Evolutionary conservation across 2,888 invertebrate species (phyloP), one percentile per base, ranked within the genome.

Genomic region (Eupithecia centaureata): DNA sequence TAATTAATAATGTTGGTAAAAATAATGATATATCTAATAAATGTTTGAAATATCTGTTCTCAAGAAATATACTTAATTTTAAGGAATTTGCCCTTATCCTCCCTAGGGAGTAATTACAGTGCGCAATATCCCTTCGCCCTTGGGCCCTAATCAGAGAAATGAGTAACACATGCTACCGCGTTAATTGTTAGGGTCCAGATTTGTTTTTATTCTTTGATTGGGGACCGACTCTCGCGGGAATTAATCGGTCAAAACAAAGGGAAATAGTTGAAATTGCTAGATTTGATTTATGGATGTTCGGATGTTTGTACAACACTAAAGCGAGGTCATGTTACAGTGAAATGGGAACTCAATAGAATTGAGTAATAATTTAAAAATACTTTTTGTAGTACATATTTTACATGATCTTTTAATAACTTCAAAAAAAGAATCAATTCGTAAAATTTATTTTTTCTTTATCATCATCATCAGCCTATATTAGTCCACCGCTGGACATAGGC

Each of bases 101-200:
- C 85, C 86, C 81, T 79, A 82, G 87, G 87, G 79, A 82, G 87
- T 91, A 91, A 92, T 92, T 90, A 89, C 89, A 77, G 80, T 74
- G 80, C 84, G 88, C 89, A 86, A 90, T 88, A 89, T 88, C 84
- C 70, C 65, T 65, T 63, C 63, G 80, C 77, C 81, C 81, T 78
- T 78, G 76, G 82, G 81, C 84, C 84, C 87, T 89, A 89, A 86
- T 90, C 91, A 88, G 80, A 79, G 84, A 73, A 75, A 75, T 75
- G 86, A 86, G 90, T 87, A 87, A 90, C 92, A 92, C 91, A 92
- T 92, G 92, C 85, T 85, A 79, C 86, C 81, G 82, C 84, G 87
- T 88, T 92, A 92, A 91, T 91, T 90, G 89, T 86, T 80, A 82
- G 74, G 76, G 74, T 69, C 72, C 76, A 74, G 76, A 76, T 76